Evolutionary conservation across 2,113 vertebrate genomes (phyloP).

Genomic region (Bujurquina vittata): DNA sequence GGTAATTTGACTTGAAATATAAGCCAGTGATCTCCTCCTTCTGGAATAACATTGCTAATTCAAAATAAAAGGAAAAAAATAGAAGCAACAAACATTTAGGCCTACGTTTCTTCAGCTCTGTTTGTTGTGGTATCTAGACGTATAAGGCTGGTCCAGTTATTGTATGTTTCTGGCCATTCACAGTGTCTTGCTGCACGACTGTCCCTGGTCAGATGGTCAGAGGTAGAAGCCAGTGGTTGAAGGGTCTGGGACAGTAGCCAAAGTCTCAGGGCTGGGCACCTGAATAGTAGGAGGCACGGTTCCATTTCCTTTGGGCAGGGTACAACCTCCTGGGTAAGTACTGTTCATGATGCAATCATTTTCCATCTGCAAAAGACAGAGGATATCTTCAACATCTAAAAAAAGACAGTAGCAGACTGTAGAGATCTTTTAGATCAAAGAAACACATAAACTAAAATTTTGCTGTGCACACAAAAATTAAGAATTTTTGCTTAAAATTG

Average conservation of each 20-base stretch:
- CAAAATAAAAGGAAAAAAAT: neutral
- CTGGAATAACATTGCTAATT: neutral
- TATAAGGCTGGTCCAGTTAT: slow-evolving; percentile 70
- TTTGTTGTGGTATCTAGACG: slow-evolving; percentile 17
- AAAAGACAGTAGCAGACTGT: no score
- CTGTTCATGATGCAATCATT: slow-evolving; percentile 65
- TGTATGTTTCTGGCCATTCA: slow-evolving; percentile 38
- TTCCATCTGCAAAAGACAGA: slow-evolving; percentile 61
- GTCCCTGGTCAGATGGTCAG: slow-evolving; percentile 55
- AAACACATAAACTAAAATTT: no score
- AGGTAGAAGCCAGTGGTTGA: slow-evolving; percentile 73
- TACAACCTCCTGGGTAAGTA: slow-evolving; percentile 51
- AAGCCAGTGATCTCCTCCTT: neutral
- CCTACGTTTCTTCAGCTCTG: slow-evolving; percentile 41
- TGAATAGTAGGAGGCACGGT: slow-evolving; percentile 57
- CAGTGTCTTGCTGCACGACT: slow-evolving; percentile 33
- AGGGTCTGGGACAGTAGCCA: slow-evolving; percentile 58
- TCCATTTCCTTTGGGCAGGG: slow-evolving; percentile 59
- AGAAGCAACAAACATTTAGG: neutral
- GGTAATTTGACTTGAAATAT: slow-evolving; percentile 60
- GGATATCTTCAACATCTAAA: neutral
- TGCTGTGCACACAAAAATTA: no score
- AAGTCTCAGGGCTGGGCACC: slow-evolving; percentile 51
- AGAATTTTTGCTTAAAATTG: no score
- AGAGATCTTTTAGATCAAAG: no score